Evolutionary conservation across 2,797 vertebrate genomes (phyloP), one percentile per base, ranked within the genome.

Genomic region (Sebastes oblongus): DNA sequence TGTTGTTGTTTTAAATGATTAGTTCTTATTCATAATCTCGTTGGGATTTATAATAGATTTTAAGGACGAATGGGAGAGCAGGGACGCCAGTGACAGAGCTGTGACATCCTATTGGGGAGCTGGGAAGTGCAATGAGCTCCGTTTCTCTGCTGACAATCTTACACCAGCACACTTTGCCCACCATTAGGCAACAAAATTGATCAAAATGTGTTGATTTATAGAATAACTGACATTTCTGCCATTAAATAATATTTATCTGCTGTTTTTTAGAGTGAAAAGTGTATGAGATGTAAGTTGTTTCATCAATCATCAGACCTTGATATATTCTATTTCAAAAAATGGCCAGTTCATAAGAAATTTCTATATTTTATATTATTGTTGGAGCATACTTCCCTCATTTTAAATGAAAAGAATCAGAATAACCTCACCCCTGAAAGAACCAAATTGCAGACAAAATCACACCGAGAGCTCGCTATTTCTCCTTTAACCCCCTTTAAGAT

Each of bases 61-160:
- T 83, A 5, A 52, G 82, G 75, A 69, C 62, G 34, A 86, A 88
- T 72, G 46, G 66, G 72, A 78, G 75, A 70, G 78, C 75, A 75
- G 77, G 71, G 74, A 72, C 32, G 75, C 70, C 66, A 60, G 84
- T 84, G 80, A 84, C 85, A 81, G 86, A 81, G 82, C 75, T 83
- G 75, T 89, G 80, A 79, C 77, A 86, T 88, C 82, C 85, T 81
- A 81, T 88, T 90, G 82, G 82, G 52, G 77, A 81, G 82, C 76
- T 80, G 78, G 59, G 81, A 86, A 74, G 84, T 80, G 83, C 71
- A 79, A 78, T 62, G 74, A 84, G 75, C 86, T 82, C 54, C 20
- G 69, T 75, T 83, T 77, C 83, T 74, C 75, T 69, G 76, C 77
- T 79, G 62, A 71, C 70, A 71, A 66, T 77, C 60, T 54, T 27